Evolutionary conservation across 2,113 vertebrate genomes (phyloP), one percentile per base, ranked within the genome.

Genomic region (Nannospalax galili): DNA sequence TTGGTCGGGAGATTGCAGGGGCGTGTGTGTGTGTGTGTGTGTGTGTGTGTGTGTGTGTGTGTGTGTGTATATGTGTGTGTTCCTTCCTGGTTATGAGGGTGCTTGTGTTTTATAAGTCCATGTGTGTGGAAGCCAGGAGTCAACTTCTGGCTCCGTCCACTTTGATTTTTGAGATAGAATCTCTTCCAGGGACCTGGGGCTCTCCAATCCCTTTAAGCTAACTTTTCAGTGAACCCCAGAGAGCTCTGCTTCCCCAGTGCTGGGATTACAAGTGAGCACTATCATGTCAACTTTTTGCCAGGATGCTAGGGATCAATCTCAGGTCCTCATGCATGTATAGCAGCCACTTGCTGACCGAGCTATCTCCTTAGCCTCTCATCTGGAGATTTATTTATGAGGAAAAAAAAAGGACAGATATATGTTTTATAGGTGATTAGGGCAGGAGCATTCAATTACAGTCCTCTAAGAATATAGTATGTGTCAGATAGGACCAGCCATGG

Each of bases 351-450:
- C 58, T 32, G 19, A 42, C 26, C 20, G 17, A 22, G 16, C 37
- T 45, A 3, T 37, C 48, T 24, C 52, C 48, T n/a, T 5, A 79
- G 32, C 48, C 56, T 80, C 60, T 84, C 1, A 32, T 20, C 26
- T 45, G 37, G 60, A 48, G 42, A 77, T 84, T 88, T 86, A 89
- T 89, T 79, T 79, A 80, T 45, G 40, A 95, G 37, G 73, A 91
- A n/a, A 9, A n/a, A 9, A 84, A 84, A 80, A 69, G 19, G 45
- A 9, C 16, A 17, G 30, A 28, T n/a, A 4, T 56, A 37, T 24
- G 28, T 84, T 91, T 42, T 42, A 69, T 56, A 67, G 40, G 67
- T 72, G 60, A 81, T 78, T 77, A 78, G 17, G 30, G 32, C 8
- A 5, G 42, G n/a, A 48, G 24, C 4, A 24, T 37, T 58, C 84